phyloP scores from a whole-genome alignment of 2,797 vertebrate species.

The Psittacula derbiana region DNA sequence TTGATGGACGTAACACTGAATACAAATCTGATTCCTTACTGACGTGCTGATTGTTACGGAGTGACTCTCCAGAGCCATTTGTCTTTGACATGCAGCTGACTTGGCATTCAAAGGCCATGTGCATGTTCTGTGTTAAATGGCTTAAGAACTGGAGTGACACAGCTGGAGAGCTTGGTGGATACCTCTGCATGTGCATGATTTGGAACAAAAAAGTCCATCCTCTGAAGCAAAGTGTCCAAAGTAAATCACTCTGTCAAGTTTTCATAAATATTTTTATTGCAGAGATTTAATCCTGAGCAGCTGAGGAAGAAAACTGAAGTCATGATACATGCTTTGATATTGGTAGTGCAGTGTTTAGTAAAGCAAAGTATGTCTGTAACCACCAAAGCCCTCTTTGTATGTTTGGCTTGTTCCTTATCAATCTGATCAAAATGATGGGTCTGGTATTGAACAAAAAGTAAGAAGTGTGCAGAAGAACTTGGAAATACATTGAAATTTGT shows the following conservation, averaged over 20 bases:
- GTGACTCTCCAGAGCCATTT: slow-evolving; percentile 11
- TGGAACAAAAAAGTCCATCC: slow-evolving; percentile 5
- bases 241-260: not conserved
- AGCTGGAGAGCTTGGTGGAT: slow-evolving; percentile 33
- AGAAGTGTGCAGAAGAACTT: not conserved
- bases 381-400: not conserved
- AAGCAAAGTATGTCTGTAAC: not conserved
- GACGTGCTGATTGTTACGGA: not conserved
- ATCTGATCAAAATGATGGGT: not conserved
- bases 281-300: not conserved
- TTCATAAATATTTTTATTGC: slow-evolving; percentile 15
- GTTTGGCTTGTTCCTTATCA: not conserved
- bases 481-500: not conserved
- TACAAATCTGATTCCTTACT: not conserved
- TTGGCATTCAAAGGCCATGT: slow-evolving; percentile 26
- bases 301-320: not conserved
- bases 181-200: not conserved
- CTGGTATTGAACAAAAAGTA: not conserved
- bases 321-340: not conserved
- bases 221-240: not conserved
- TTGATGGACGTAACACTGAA: not conserved
- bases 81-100: not conserved
- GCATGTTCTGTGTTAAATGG: slow-evolving; percentile 26
- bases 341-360: not conserved
- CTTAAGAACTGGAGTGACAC: slow-evolving; percentile 37